Base-by-base conservation (phyloP, 2,888 invertebrate species). In the Anarsia innoxiella region DNA sequence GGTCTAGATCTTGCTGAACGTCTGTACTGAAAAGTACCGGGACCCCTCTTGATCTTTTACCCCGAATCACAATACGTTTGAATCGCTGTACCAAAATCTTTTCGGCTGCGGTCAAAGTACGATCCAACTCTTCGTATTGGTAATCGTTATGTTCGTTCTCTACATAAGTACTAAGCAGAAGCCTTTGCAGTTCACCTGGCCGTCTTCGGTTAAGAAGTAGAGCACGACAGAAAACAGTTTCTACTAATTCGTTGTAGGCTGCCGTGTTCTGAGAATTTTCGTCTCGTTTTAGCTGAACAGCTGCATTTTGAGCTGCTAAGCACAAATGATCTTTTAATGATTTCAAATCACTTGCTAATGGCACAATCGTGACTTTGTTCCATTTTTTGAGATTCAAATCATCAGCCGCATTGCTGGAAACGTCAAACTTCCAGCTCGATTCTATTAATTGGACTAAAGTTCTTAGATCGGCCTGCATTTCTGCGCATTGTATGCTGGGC, bases 1-100 rank as follows among this genome's bases (percentile, higher is more conserved):
- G n/a, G 31, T 48, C 40, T 16, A 48, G 44, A 25, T 49, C 45
- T 11, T 48, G 34, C 47, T 50, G 45, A 27, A 49, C 52, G 13
- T 59, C 55, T 40, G 37, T 30, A 40, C 26, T 56, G 47, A 59
- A 56, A 10, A 57, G 16, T 15, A 60, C 52, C 5, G 54, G 54
- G 3, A 59, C 53, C 9, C 56, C 57, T 1, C 54, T 40, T 1
- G 4, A 3, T 8, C 19, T 19, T 19, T 19, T 19, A 3, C 19
- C 19, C 8, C 19, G 19, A 19, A 19, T 19, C 8, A 19, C 19
- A 8, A 19, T 19, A 5, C 3, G 3, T 19, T 19, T 19, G 19
- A 19, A 8, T 5, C 8, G 3, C 3, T 19, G 3, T 3, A 19
- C 19, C 4, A 19, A 8, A 5, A 19, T 19, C 19, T 8, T 19